Evolutionary conservation across 2,113 vertebrate species (phyloP).

Genomic region (Chelonoidis abingdonii): DNA sequence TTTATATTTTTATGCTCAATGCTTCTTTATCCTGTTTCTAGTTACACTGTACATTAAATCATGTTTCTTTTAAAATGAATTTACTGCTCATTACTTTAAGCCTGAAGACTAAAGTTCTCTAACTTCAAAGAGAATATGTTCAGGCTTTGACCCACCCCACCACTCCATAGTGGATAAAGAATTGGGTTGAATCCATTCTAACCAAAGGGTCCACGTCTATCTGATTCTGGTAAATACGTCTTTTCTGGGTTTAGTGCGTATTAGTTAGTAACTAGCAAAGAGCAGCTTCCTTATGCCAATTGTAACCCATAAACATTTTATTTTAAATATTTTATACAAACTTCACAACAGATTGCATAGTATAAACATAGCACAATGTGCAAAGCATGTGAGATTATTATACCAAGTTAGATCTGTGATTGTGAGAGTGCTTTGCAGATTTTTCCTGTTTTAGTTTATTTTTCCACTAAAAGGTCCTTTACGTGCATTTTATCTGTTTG

Average conservation of each 20-base stretch:
- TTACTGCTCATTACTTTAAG: background rate
- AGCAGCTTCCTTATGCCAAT: background rate
- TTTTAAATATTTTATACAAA: background rate
- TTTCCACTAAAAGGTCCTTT: background rate
- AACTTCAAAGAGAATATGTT: background rate
- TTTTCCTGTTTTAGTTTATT: background rate
- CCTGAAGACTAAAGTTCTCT: background rate
- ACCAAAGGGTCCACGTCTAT: rapidly evolving
- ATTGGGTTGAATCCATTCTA: background rate
- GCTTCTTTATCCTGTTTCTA: background rate
- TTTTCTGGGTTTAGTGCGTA: rapidly evolving
- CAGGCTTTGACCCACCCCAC: background rate
- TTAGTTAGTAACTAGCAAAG: background rate
- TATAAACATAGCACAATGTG: background rate
- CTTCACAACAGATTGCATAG: background rate
- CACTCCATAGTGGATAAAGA: background rate
- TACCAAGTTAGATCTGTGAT: background rate
- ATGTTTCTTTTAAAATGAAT: background rate
- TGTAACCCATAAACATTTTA: background rate
- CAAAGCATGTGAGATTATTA: background rate
- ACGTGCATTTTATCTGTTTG: background rate
- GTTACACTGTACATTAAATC: background rate
- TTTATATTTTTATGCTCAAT: background rate
- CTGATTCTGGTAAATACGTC: background rate
- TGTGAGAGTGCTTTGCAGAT: background rate